phyloP scores from a whole-genome alignment of 2,113 vertebrate species.

The Ibidorhyncha struthersii region DNA sequence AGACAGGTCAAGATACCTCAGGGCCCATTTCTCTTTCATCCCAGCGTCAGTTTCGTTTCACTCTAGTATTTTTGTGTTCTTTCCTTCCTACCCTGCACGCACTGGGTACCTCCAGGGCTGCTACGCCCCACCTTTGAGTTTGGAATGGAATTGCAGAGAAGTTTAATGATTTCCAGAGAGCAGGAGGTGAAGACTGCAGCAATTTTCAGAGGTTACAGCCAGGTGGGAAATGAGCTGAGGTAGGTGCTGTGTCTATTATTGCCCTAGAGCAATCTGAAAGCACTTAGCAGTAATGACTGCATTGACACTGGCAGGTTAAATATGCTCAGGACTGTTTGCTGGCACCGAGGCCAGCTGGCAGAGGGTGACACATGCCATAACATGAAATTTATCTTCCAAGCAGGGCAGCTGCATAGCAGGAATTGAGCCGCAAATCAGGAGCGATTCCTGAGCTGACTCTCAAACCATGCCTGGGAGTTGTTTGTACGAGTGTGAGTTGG shows the following conservation, averaged over 20 bases:
- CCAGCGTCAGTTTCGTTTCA: neutral
- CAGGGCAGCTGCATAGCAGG: neutral
- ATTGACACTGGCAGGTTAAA: neutral
- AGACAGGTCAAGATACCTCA: neutral
- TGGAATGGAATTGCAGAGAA: neutral
- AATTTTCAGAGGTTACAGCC: neutral
- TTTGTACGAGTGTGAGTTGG: neutral
- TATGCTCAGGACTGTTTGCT: neutral
- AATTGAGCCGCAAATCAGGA: neutral
- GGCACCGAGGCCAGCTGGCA: neutral
- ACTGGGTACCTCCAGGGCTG: neutral
- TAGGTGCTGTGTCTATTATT: neutral
- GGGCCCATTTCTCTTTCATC: neutral
- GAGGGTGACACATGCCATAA: neutral
- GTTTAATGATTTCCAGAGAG: neutral
- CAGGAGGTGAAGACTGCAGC: neutral
- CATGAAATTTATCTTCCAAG: neutral
- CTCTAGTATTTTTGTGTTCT: neutral
- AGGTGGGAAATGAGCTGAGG: neutral
- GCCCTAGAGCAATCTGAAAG: neutral
- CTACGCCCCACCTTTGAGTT: fast-evolving
- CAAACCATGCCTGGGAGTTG: neutral
- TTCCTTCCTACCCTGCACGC: neutral
- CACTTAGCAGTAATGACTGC: neutral
- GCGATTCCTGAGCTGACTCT: neutral